phyloP scores from a whole-genome alignment of 2,797 vertebrate genomes.

The Sebastes steindachneri region DNA sequence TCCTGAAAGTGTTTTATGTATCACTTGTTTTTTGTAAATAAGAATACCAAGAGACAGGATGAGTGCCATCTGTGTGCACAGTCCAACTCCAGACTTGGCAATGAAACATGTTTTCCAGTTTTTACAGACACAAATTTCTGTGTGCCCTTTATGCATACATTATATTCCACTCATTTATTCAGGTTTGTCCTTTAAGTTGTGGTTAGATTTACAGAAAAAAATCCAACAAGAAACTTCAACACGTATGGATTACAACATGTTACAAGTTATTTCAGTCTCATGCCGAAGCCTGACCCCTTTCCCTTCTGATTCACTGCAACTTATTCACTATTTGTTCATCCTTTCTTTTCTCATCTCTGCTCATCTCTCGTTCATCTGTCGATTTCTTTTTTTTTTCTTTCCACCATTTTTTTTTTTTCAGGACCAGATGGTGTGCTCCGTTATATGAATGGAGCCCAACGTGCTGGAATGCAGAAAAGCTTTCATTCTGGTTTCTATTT shows the following conservation, averaged over 20 bases:
- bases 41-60: neutral
- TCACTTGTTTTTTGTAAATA: neutral
- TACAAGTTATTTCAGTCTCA: neutral
- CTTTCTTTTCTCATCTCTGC: neutral
- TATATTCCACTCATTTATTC: neutral
- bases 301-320: neutral
- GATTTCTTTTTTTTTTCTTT: neutral
- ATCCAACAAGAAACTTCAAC: neutral
- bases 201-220: neutral
- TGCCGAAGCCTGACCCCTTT: neutral
- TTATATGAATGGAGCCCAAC: conserved; percentile 31
- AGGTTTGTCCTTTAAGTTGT: neutral
- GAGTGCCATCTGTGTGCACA: neutral
- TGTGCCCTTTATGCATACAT: neutral
- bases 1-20: neutral
- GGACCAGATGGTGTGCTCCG: conserved; percentile 35
- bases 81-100: neutral
- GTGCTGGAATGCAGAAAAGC: neutral
- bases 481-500: conserved; percentile 27
- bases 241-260: neutral
- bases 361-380: neutral
- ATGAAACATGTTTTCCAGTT: neutral
- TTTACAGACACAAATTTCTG: neutral
- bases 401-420: neutral
- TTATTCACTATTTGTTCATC: neutral